A percentile compares a stretch with the other conserved stretches of the same genome.
phyloP scores from a whole-genome alignment of 2,888 invertebrate species.

The Lottia gigantea region DNA sequence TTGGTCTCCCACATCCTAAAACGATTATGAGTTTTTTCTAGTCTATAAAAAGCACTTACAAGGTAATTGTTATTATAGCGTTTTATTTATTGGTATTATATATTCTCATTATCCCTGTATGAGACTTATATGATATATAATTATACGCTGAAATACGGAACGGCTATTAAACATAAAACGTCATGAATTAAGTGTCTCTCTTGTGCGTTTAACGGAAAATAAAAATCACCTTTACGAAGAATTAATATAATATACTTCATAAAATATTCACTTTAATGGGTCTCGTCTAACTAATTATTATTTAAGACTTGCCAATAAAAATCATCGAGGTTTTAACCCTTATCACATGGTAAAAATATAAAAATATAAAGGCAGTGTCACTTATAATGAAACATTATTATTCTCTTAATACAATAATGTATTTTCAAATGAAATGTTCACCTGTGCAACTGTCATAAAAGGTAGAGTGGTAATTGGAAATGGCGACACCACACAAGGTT shows the following conservation, averaged over 20 bases:
- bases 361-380: no score
- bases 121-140: conserved; percentile 5
- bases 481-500: neutral
- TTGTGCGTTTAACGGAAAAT: conserved; percentile 6
- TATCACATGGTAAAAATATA: no score
- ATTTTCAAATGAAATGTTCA: no score
- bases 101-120: neutral
- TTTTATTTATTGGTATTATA: conserved; percentile 11
- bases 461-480: neutral
- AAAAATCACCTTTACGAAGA: conserved; percentile 2
- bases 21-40: neutral
- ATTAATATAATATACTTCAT: conserved; percentile 5
- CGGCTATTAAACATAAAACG: neutral
- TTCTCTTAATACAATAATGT: no score
- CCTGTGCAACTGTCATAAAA: neutral
- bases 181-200: conserved; percentile 8
- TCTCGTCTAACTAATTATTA: conserved; percentile 2
- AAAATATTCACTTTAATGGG: conserved; percentile 6
- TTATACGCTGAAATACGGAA: neutral
- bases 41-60: conserved; percentile 5
- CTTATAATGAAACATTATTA: no score
- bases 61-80: conserved; percentile 4
- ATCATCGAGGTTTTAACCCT: no score
- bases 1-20: neutral
- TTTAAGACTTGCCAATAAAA: neutral